Evolutionary conservation across 2,113 vertebrate genomes (phyloP), one percentile per base, ranked within the genome.

Genomic region (Microtus ochrogaster): DNA sequence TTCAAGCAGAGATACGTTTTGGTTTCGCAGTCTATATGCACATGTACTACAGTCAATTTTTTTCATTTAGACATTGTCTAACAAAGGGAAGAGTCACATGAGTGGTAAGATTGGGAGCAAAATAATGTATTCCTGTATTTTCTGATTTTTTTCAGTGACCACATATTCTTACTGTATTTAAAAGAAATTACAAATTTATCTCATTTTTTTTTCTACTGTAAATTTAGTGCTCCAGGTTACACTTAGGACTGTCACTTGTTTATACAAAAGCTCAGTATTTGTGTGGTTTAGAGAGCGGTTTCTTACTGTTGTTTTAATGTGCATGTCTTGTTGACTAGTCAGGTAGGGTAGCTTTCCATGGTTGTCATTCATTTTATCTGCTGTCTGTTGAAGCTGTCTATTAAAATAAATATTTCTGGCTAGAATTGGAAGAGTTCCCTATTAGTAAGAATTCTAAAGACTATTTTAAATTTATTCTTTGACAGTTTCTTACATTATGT

Each of bases 311-410:
- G 61, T 77, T 91, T 94, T 90, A 47, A 85, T 84, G 58, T 41
- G 58, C 55, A 61, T 39, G 52, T 82, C 17, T 93, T 90, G 47
- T 65, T 95, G 76, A 77, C 55, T 89, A 47, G 61, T 66, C 39
- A 85, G 61, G 39, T 9, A 66, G 39, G 14, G 39, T 33, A 44
- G 61, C 39, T 68, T 96, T 72, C 91, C 30, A n/a, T 93, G 78
- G 39, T 93, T 93, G 58, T 30, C 2, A n/a, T 90, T 93, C 92
- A 3, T 95, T 61, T 82, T 65, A 66, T 63, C 65, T 28, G 89
- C 26, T 96, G 1, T 90, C 33, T 89, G 19, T 97, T 97, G 55
- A 76, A 13, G 39, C 44, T 77, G 21, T 89, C 95, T 93, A 58
- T 58, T 86, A 44, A 92, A 92, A 73, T 77, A 92, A 88, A 68